Base-by-base conservation (phyloP, 2,888 invertebrate species). In the Dryadula phaetusa region DNA sequence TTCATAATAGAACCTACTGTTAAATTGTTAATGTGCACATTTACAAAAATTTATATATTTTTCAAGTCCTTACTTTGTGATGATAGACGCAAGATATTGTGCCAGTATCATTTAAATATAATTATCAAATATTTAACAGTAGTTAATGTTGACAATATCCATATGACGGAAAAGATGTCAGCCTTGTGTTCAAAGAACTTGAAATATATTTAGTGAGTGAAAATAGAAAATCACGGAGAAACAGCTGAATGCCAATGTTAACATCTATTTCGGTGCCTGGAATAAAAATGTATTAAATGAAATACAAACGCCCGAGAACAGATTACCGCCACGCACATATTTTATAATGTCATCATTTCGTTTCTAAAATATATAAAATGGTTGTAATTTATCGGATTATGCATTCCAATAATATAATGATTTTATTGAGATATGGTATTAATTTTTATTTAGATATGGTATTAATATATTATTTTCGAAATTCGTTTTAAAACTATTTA, bases 191-290 rank as follows among this genome's bases (percentile, higher is more conserved):
- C 76, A 72, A 77, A 80, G 77, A 81, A 80, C 79, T 79, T 74
- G 71, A 72, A 78, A 80, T 88, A 87, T 83, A 85, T 87, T 85
- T 83, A 81, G 83, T 79, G 76, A 82, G 80, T 81, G 80, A 82
- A 90, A 89, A 89, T 89, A 88, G 85, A 89, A 87, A 86, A 85
- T 81, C 77, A 79, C 82, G 82, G 85, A 82, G 80, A 84, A 85
- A 85, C 84, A 82, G 83, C 80, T 86, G 88, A 90, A 91, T 90
- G 87, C 88, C 88, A 89, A 90, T 90, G 88, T 87, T 87, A 88
- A 82, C 79, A 73, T 83, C 81, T 86, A 88, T 89, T 87, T 85
- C 76, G 75, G 84, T 79, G 77, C 74, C 80, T 79, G 77, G 76
- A 82, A 81, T 80, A 80, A 81, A 80, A 77, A 76, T 75, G 75